phyloP scores from a whole-genome alignment of 2,797 vertebrate species.

The Intellagama lesueurii region DNA sequence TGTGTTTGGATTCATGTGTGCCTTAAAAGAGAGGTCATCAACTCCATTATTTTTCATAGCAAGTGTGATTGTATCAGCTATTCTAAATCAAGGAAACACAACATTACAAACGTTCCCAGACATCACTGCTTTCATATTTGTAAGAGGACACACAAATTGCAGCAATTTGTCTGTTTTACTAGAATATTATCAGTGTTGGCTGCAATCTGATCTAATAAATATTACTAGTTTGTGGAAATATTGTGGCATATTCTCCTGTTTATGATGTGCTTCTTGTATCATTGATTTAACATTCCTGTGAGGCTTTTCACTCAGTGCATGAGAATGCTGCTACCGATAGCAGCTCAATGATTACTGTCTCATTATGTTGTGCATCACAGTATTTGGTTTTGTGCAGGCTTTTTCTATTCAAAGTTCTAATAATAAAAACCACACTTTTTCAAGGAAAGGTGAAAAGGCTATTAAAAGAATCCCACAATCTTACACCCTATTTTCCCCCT shows the following conservation, averaged over 20 bases:
- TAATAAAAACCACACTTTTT: slow-evolving; percentile 36
- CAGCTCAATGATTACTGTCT: slow-evolving; percentile 32
- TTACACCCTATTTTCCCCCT: neutral
- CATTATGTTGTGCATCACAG: slow-evolving; percentile 44
- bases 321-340: slow-evolving; percentile 48
- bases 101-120: neutral
- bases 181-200: slow-evolving; percentile 31
- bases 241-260: neutral
- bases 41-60: neutral
- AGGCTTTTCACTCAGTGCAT: slow-evolving; percentile 28
- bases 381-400: slow-evolving; percentile 8
- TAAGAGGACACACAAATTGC: neutral
- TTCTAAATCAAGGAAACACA: neutral
- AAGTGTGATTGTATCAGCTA: slow-evolving; percentile 7
- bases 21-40: neutral
- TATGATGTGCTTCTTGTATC: slow-evolving; percentile 27
- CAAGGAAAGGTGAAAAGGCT: slow-evolving; percentile 25
- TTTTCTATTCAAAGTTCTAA: slow-evolving; percentile 40
- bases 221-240: slow-evolving; percentile 9
- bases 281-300: slow-evolving; percentile 40
- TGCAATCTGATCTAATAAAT: slow-evolving; percentile 8
- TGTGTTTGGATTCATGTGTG: slow-evolving; percentile 37
- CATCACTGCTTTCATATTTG: slow-evolving; percentile 15
- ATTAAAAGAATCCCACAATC: slow-evolving; percentile 38
- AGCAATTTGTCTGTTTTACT: slow-evolving; percentile 41